These are phyloP conservation scores for Thaleichthys pacificus DNA, from an alignment of 2,797 vertebrate species.

Conservation along the genomic window DNA sequence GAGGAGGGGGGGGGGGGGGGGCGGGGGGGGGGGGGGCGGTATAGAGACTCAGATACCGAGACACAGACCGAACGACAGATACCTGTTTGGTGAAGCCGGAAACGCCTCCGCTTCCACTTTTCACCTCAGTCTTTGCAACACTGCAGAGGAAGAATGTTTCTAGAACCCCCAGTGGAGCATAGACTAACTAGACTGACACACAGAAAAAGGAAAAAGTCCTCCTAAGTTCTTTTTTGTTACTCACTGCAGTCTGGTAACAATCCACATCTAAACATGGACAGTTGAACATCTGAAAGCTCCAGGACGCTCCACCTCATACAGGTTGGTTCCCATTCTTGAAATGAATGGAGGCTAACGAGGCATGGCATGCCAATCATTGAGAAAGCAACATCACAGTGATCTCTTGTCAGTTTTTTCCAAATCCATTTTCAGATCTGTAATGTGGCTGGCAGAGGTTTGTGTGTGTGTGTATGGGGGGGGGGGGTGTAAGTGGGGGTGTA, in stretches of 20 bases:
- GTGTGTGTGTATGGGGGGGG: not conserved
- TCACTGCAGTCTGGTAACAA: not conserved
- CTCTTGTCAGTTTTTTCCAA: not conserved
- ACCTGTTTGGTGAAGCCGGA: not conserved
- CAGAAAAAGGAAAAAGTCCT: not conserved
- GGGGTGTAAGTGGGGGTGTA: too few relatives aligned
- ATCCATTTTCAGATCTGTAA: not conserved
- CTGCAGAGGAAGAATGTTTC: constrained; percentile 8
- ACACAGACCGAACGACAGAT: not conserved
- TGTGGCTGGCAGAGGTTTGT: not conserved
- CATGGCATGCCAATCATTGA: not conserved
- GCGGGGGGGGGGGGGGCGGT: not conserved
- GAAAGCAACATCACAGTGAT: not conserved
- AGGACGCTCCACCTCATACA: not conserved
- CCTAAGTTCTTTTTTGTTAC: not conserved
- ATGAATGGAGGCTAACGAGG: not conserved
- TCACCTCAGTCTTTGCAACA: not conserved
- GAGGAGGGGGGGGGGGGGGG: not conserved
- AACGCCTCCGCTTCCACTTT: not conserved
- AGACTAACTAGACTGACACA: too few relatives aligned
- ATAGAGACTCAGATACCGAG: not conserved
- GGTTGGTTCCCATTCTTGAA: not conserved
- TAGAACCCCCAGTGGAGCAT: constrained; percentile 24
- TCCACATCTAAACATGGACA: not conserved
- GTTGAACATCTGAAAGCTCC: too few relatives aligned